Evolutionary conservation across 2,797 vertebrate genomes (phyloP).

Genomic region (Sphaeramia orbicularis): DNA sequence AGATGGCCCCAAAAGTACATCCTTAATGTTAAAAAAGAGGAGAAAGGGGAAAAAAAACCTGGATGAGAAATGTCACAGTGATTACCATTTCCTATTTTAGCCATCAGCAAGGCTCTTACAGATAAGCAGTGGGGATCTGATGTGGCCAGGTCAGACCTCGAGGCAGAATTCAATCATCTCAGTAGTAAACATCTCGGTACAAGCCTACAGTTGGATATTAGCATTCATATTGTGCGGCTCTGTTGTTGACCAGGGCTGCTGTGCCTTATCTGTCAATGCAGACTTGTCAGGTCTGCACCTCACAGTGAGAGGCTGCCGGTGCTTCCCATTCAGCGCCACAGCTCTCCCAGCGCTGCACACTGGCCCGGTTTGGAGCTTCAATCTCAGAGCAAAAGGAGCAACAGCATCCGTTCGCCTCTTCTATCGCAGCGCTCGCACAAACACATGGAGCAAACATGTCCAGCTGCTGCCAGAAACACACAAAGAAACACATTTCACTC

Average conservation of each 20-base stretch:
- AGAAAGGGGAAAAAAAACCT: conserved; percentile 1
- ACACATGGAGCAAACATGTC: conserved; percentile 35
- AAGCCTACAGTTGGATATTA: conserved; percentile 63
- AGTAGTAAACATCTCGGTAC: conserved; percentile 54
- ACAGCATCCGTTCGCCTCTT: conserved; percentile 40
- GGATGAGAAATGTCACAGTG: conserved; percentile 33
- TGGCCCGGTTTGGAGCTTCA: conserved; percentile 45
- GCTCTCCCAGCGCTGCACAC: conserved; percentile 43
- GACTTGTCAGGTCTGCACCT: conserved; percentile 70
- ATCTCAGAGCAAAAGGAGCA: conserved; percentile 56
- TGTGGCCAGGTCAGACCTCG: conserved; percentile 44
- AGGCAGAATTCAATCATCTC: conserved; percentile 62
- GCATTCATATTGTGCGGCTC: conserved; percentile 69
- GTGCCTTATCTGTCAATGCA: conserved; percentile 73
- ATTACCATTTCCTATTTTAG: conserved; percentile 59
- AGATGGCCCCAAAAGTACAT: conserved; percentile 34
- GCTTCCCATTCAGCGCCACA: conserved; percentile 63
- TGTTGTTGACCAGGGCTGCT: conserved; percentile 62
- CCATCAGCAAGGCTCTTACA: conserved; percentile 56
- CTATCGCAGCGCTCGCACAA: conserved; percentile 24
- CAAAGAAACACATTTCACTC: conserved; percentile 49
- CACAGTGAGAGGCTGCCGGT: conserved; percentile 43
- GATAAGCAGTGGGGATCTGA: conserved; percentile 65
- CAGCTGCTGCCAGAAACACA: conserved; percentile 33
- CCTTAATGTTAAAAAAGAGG: conserved; percentile 14